Conservation (phyloP, 2,113 vertebrate genomes). For the Mobula hypostoma region DNA sequence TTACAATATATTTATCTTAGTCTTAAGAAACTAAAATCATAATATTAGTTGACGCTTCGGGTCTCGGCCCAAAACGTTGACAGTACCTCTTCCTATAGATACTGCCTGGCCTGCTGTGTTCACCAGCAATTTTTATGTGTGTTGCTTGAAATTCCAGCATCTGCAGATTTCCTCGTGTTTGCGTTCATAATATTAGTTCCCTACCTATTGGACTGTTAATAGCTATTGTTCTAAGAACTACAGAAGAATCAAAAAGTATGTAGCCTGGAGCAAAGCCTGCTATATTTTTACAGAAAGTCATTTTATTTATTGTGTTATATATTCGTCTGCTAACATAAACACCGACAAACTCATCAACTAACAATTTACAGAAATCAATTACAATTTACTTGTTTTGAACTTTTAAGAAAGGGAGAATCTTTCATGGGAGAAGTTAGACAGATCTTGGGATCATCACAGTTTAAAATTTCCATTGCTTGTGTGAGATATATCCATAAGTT, state of each 20-base stretch:
- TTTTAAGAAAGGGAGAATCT: neutral
- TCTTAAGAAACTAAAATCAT: neutral
- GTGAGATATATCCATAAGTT: neutral
- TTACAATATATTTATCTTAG: neutral
- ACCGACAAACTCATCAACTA: neutral
- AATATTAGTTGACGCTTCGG: neutral
- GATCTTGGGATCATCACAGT: neutral
- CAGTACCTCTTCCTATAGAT: no score
- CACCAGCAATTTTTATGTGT: no score
- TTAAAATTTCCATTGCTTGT: neutral
- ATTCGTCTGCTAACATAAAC: neutral
- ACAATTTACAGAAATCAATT: neutral
- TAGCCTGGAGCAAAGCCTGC: neutral
- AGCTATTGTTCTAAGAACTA: neutral
- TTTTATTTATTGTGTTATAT: neutral
- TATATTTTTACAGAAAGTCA: neutral
- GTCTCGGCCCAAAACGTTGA: no score
- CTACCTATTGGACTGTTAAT: neutral
- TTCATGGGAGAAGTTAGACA: neutral
- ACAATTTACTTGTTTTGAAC: neutral
- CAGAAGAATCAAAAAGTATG: neutral
- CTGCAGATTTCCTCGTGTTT: no score
- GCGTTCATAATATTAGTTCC: neutral
- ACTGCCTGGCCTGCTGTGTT: no score
- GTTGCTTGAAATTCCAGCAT: no score